Conservation (phyloP, 2,113 vertebrate genomes). For the Callithrix jacchus region DNA sequence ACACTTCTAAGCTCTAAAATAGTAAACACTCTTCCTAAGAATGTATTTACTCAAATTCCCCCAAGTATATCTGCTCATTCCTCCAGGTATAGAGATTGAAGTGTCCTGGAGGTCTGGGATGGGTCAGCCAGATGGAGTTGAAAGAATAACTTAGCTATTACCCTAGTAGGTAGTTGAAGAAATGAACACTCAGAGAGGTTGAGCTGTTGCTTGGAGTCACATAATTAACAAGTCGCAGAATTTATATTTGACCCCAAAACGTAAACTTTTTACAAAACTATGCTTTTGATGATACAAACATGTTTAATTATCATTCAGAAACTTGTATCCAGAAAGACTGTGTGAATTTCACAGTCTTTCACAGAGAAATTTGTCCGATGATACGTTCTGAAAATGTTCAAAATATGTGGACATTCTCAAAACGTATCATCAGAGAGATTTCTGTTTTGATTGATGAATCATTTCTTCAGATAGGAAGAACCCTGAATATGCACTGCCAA, state of each 20-base stretch:
- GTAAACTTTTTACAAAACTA: not conserved
- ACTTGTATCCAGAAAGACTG: not conserved
- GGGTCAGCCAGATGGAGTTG: not conserved
- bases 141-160: not conserved
- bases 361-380: too few species aligned
- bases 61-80: not conserved
- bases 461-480: not conserved
- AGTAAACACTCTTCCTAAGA: not conserved
- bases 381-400: too few species aligned
- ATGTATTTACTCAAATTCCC: not conserved
- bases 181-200: not conserved
- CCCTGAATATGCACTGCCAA: not conserved
- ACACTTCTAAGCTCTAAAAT: not conserved
- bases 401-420: not conserved
- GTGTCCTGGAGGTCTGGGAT: accelerated
- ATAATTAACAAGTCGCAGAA: not conserved
- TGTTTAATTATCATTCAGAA: not conserved
- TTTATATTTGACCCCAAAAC: not conserved
- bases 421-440: not conserved
- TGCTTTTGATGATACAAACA: accelerated
- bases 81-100: not conserved
- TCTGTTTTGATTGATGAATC: not conserved
- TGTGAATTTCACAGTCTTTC: not conserved
- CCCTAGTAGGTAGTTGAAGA: not conserved
- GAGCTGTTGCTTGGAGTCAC: not conserved